phyloP scores from a whole-genome alignment of 1,140 invertebrate species.

The Cataglyphis hispanica region DNA sequence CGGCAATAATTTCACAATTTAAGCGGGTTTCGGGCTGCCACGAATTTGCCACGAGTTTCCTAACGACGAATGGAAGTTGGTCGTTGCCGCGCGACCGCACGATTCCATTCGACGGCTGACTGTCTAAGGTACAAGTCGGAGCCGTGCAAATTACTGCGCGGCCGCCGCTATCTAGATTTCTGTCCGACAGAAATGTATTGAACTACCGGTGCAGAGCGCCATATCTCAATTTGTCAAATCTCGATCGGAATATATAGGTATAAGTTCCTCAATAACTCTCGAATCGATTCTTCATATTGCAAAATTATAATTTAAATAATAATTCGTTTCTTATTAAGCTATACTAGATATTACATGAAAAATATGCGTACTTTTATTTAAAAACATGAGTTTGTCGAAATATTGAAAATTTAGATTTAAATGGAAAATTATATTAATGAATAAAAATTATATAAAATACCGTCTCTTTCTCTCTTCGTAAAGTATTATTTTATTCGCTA shows the following conservation, averaged over 20 bases:
- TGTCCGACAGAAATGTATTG: slow-evolving; percentile 42
- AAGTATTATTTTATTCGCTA: not conserved
- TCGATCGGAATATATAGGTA: not conserved
- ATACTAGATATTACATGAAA: not conserved
- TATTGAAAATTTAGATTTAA: too few species aligned
- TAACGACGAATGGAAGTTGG: slow-evolving; percentile 48
- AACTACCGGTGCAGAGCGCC: not conserved
- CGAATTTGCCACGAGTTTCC: slow-evolving; percentile 45
- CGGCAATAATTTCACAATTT: slow-evolving; percentile 57
- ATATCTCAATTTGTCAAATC: slow-evolving; percentile 31
- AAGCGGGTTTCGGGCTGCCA: slow-evolving; percentile 32
- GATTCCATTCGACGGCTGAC: slow-evolving; percentile 49
- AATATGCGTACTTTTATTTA: too few species aligned
- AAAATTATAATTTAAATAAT: not conserved
- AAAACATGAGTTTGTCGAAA: too few species aligned
- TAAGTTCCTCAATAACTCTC: not conserved
- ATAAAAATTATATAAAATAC: too few species aligned
- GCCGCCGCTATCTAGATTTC: slow-evolving; percentile 37
- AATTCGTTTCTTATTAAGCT: not conserved
- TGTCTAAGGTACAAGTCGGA: slow-evolving; percentile 44
- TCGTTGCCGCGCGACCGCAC: slow-evolving; percentile 55
- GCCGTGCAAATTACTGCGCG: slow-evolving; percentile 39
- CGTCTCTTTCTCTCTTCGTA: too few species aligned
- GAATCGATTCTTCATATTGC: slow-evolving; percentile 4
- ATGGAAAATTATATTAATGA: too few species aligned